phyloP scores from a whole-genome alignment of 2,113 vertebrate species.

The Notothenia rossii region DNA sequence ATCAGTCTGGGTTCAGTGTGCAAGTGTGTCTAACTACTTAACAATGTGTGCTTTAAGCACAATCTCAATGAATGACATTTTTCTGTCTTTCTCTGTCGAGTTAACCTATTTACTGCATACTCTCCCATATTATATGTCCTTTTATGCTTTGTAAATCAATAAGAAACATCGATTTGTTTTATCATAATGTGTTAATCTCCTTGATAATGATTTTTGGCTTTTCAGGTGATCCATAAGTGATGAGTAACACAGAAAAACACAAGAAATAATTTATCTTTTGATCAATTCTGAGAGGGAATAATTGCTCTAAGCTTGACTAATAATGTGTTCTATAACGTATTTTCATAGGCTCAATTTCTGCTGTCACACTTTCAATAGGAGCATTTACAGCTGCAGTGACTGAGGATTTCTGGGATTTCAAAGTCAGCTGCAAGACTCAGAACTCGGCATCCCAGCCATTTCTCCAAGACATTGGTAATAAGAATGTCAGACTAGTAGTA shows the following conservation, averaged over 20 bases:
- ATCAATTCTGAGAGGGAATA: constrained; percentile 30
- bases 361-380: constrained; percentile 6
- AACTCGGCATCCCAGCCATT: background rate
- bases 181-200: background rate
- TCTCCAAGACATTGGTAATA: background rate
- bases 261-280: constrained; percentile 31
- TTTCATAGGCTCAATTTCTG: background rate
- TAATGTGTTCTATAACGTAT: constrained; percentile 4
- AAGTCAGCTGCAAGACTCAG: too few species aligned
- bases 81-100: background rate
- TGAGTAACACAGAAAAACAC: background rate
- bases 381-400: too few species aligned
- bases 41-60: background rate
- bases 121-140: too few species aligned
- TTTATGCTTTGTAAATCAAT: background rate
- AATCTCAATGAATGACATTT: background rate
- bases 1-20: constrained; percentile 32
- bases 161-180: background rate
- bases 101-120: too few species aligned
- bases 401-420: too few species aligned
- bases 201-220: background rate
- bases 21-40: constrained; percentile 20
- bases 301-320: constrained; percentile 25
- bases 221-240: background rate
- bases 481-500: background rate